phyloP scores from a whole-genome alignment of 2,888 invertebrate genomes.

The Andrena camellia region DNA sequence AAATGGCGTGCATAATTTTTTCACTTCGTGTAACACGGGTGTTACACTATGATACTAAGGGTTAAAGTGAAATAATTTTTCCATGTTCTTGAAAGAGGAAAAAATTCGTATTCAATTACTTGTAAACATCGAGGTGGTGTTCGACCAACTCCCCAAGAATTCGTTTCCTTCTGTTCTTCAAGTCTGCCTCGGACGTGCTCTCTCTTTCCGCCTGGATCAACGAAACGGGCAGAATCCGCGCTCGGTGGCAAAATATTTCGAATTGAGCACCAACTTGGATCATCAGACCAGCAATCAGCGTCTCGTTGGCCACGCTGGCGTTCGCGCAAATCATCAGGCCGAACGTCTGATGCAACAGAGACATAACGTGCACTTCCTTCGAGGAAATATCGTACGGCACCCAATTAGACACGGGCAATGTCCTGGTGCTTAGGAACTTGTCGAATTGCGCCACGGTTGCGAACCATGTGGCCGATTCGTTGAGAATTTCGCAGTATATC shows the following conservation, averaged over 20 bases:
- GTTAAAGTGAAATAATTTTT: neutral
- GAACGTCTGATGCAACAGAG: slow-evolving; percentile 55
- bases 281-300: slow-evolving; percentile 73
- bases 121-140: slow-evolving; percentile 56
- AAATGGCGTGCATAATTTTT: no score
- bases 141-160: slow-evolving; percentile 43
- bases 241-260: slow-evolving; percentile 74
- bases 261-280: slow-evolving; percentile 75
- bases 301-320: slow-evolving; percentile 71
- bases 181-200: neutral
- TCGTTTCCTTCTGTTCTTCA: slow-evolving; percentile 4
- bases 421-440: slow-evolving; percentile 13
- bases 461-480: slow-evolving; percentile 55
- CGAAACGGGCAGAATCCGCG: slow-evolving; percentile 27
- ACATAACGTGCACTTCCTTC: neutral
- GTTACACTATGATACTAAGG: no score
- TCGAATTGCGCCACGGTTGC: slow-evolving; percentile 39
- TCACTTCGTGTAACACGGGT: no score
- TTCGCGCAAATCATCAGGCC: slow-evolving; percentile 53
- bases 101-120: slow-evolving; percentile 27
- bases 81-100: neutral
- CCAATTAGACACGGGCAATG: slow-evolving; percentile 54
- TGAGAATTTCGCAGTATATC: slow-evolving; percentile 64
- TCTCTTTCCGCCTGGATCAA: neutral
- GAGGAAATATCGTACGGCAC: slow-evolving; percentile 52